Evolutionary conservation across 2,888 invertebrate genomes (phyloP).

Genomic region (Agrotis segetum): DNA sequence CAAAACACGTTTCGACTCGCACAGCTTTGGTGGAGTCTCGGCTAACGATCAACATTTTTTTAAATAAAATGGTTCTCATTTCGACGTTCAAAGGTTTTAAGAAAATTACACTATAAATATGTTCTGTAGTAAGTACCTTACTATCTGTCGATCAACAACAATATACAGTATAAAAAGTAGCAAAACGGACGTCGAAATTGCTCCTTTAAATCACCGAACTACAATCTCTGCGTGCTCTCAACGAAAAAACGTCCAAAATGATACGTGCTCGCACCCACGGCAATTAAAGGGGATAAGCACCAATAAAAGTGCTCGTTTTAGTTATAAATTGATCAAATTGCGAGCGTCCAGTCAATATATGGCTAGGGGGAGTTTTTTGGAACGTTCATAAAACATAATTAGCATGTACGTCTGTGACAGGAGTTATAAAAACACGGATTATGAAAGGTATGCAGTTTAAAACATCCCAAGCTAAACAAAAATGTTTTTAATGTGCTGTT

Average conservation of each 20-base stretch:
- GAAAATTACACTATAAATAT: neutral
- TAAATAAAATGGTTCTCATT: no score
- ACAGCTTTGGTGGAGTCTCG: no score
- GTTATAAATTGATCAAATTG: conserved; percentile 87
- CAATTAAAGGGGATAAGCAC: conserved; percentile 86
- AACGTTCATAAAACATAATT: conserved; percentile 44
- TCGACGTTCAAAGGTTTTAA: no score
- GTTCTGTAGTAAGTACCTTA: neutral
- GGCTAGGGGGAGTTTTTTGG: conserved; percentile 39
- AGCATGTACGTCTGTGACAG: neutral
- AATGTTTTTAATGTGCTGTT: no score
- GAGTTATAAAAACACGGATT: neutral
- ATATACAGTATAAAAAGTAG: conserved; percentile 16
- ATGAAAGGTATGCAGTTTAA: no score
- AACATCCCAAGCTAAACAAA: no score
- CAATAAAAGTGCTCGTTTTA: conserved; percentile 83
- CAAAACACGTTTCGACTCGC: no score
- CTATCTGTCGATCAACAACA: conserved; percentile 6
- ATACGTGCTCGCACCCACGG: conserved; percentile 72
- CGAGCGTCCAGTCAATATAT: conserved; percentile 72
- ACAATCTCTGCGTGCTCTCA: conserved; percentile 36
- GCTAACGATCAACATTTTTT: no score
- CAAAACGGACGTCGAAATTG: conserved; percentile 25
- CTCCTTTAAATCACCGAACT: conserved; percentile 46
- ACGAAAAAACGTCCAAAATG: conserved; percentile 49